Evolutionary conservation across 2,888 invertebrate genomes (phyloP).

Genomic region (Drosophila buzzatii): DNA sequence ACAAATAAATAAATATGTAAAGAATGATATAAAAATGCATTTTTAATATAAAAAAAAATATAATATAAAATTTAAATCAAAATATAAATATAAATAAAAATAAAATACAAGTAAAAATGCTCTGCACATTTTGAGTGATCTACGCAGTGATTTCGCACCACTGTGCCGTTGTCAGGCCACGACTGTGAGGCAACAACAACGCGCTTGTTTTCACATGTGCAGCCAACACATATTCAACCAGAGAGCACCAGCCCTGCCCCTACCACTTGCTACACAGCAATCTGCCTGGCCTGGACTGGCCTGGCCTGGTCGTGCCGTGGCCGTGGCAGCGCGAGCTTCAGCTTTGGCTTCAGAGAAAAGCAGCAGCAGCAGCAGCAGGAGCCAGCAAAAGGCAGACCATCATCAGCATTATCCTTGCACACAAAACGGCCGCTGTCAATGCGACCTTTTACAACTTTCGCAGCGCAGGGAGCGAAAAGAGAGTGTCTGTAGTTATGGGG

Average conservation of each 20-base stretch:
- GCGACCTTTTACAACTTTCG: slow-evolving; percentile 68
- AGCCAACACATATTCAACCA: slow-evolving; percentile 19
- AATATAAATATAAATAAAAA: too few species aligned
- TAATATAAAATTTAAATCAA: too few species aligned
- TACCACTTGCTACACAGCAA: neutral
- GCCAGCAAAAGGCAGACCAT: slow-evolving; percentile 45
- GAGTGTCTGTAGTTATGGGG: neutral
- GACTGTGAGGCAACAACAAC: slow-evolving; percentile 41
- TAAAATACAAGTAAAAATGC: neutral
- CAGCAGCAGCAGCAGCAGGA: slow-evolving; percentile 16
- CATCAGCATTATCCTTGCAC: slow-evolving; percentile 74
- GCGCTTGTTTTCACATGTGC: slow-evolving; percentile 55
- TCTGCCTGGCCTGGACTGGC: neutral
- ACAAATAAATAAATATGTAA: too few species aligned
- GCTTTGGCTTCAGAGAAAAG: slow-evolving; percentile 23
- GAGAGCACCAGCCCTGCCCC: neutral
- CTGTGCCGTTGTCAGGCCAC: slow-evolving; percentile 44
- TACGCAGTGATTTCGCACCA: slow-evolving; percentile 17
- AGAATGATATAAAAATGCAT: too few species aligned
- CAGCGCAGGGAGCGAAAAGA: neutral
- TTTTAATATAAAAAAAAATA: too few species aligned
- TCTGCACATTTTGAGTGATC: neutral
- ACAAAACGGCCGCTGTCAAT: slow-evolving; percentile 57
- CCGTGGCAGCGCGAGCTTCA: slow-evolving; percentile 13
- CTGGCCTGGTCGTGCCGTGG: neutral